Conservation (phyloP, 2,113 vertebrate genomes). For the Nansenia antarctica region DNA sequence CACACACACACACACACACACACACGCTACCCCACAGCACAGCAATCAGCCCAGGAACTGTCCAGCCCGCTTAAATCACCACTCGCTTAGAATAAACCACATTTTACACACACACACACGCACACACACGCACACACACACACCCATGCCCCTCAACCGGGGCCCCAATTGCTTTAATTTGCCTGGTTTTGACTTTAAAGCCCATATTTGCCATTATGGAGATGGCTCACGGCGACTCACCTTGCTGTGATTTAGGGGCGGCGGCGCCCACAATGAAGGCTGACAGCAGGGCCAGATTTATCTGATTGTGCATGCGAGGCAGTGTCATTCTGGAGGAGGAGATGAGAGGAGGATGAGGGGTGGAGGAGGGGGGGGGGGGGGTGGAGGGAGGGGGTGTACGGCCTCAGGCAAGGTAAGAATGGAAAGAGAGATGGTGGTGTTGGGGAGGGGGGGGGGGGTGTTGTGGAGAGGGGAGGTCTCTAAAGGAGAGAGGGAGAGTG, state of each 20-base stretch:
- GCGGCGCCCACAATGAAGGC: conserved; percentile 64
- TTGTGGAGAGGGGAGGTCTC: conserved; percentile 3
- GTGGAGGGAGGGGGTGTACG: conserved; percentile 14
- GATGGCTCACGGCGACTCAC: conserved; percentile 71
- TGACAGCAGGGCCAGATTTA: conserved; percentile 74
- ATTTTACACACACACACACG: conserved; percentile 38
- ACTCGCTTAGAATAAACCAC: conserved; percentile 70
- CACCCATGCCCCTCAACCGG: conserved; percentile 8
- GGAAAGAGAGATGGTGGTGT: conserved; percentile 6
- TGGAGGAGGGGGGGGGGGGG: conserved; percentile 9
- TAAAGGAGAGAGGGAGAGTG: conserved; percentile 37
- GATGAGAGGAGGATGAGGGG: conserved; percentile 23
- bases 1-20: too few relatives aligned
- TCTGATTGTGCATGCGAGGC: conserved; percentile 73
- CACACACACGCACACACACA: conserved; percentile 19
- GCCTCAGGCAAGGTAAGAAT: conserved; percentile 32
- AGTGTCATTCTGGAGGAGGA: conserved; percentile 61
- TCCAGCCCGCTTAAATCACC: conserved; percentile 73
- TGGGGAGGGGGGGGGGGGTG: neutral
- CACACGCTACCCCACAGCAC: conserved; percentile 22
- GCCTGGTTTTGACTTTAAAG: conserved; percentile 60
- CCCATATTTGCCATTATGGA: conserved; percentile 78
- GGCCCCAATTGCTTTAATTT: conserved; percentile 69
- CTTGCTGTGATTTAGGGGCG: conserved; percentile 54
- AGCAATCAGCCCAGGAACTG: conserved; percentile 62